phyloP scores from a whole-genome alignment of 1,140 invertebrate genomes.

The Lucilia sericata region DNA sequence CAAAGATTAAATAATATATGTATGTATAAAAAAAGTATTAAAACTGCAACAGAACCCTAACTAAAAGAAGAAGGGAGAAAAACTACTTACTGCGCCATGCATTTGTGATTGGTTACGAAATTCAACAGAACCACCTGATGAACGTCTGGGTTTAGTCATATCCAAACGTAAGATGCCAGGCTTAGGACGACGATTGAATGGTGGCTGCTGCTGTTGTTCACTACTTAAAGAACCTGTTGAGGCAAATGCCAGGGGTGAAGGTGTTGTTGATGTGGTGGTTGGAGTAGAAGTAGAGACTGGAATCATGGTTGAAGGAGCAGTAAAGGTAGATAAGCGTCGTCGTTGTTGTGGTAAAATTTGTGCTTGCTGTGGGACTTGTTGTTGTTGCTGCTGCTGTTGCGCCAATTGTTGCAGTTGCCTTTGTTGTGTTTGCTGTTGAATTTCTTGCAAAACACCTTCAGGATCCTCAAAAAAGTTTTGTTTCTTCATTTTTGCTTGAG shows the following conservation, averaged over 20 bases:
- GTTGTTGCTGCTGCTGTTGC: conserved; percentile 37
- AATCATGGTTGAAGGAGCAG: not conserved
- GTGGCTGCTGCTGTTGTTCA: not conserved
- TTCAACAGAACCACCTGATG: conserved; percentile 70
- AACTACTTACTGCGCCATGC: conserved; percentile 46
- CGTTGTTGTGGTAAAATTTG: not conserved
- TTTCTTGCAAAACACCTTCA: conserved; percentile 23
- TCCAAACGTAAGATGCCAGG: conserved; percentile 69
- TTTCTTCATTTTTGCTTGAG: not conserved
- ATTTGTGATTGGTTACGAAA: conserved; percentile 57
- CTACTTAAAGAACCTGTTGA: not conserved
- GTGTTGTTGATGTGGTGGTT: conserved; percentile 38
- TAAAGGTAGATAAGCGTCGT: conserved; percentile 1
- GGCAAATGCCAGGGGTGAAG: not conserved
- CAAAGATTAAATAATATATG: not conserved
- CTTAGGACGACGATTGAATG: conserved; percentile 54
- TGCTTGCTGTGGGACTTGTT: conserved; percentile 43
- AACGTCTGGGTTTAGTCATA: conserved; percentile 67
- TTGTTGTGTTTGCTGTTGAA: conserved; percentile 22
- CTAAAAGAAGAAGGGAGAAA: not conserved
- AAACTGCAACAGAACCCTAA: too few species aligned
- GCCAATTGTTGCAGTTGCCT: not conserved
- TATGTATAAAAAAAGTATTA: too few species aligned
- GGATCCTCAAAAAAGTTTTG: conserved; percentile 35
- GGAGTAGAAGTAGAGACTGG: not conserved